Evolutionary conservation across 2,888 invertebrate species (phyloP), one percentile per base, ranked within the genome.

Genomic region (Troides oblongomaculatus): DNA sequence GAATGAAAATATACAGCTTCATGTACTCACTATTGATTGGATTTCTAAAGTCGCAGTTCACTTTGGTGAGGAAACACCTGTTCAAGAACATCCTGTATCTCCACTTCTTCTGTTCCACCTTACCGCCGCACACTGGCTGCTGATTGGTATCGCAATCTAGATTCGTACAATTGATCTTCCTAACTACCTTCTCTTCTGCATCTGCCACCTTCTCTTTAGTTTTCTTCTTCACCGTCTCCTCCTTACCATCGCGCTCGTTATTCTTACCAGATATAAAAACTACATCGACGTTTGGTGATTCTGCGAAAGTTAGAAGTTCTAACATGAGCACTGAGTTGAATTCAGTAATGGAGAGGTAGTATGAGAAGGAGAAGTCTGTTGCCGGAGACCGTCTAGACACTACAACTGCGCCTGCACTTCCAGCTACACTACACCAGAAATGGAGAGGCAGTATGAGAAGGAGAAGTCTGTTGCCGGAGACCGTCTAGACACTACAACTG

Each of bases 11-110:
- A 50, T 18, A 50, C 4, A 50, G 50, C 18, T 50, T 30, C 2
- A 30, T 8, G 17, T 71, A 88, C 90, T 87, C 72, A 92, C 92
- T 78, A 58, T 88, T 92, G 1, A 72, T 63, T 2, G 78, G 79
- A 71, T 85, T 79, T 53, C 75, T 84, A 59, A 92, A 89, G 0
- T 75, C 83, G 59, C 92, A 92, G 25, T 91, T 92, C 0, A 92
- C 92, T 74, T 90, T 91, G 18, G 85, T 80, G 10, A 85, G 90
- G 53, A 76, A 91, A 60, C 92, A 92, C 0, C 88, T 85, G 12
- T 92, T 92, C 56, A 86, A 64, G 68, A 92, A 92, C 12, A 89
- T 21, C 63, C 92, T 81, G 60, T 84, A 84, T 67, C 74, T 83
- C 77, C 78, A 78, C 0, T 76, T 74, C 0, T 76, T 79, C 46